phyloP scores from a whole-genome alignment of 1,140 invertebrate species.

The Epicauta chinensis region DNA sequence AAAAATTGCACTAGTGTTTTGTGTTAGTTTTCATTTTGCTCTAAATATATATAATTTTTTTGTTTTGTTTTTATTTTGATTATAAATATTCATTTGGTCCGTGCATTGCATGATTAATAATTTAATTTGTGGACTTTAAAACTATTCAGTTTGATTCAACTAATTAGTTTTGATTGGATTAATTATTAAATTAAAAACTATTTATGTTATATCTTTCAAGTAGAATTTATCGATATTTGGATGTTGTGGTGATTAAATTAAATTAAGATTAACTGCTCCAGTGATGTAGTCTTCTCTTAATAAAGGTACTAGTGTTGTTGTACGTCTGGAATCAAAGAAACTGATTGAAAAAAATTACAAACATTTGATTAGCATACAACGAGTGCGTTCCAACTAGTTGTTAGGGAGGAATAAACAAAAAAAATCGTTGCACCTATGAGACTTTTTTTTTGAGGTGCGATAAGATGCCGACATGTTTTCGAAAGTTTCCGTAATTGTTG shows the following conservation, averaged over 20 bases:
- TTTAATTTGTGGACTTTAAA: background rate
- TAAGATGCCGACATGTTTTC: no score
- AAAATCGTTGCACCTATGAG: constrained; percentile 10
- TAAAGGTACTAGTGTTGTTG: constrained; percentile 36
- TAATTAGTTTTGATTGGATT: no score
- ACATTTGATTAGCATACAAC: background rate
- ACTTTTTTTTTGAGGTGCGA: no score
- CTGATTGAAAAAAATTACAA: background rate
- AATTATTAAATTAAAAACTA: no score
- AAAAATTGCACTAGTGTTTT: no score
- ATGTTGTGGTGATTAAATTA: constrained; percentile 33
- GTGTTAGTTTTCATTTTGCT: no score
- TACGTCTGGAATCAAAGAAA: constrained; percentile 32
- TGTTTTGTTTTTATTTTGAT: constrained; percentile 8
- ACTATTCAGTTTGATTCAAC: no score
- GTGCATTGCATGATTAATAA: constrained; percentile 15
- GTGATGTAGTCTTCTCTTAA: constrained; percentile 38
- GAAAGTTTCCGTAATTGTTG: no score
- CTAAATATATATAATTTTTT: no score
- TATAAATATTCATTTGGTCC: constrained; percentile 17
- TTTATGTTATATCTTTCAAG: no score
- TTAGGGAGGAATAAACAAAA: no score
- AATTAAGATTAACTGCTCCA: constrained; percentile 37
- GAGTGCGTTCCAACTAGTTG: background rate
- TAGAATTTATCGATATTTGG: no score